A percentile compares a stretch with the other conserved stretches of the same genome.
These are phyloP conservation scores for Gymnodraco acuticeps DNA, from an alignment of 2,797 vertebrate genomes.

Conservation along the genomic window DNA sequence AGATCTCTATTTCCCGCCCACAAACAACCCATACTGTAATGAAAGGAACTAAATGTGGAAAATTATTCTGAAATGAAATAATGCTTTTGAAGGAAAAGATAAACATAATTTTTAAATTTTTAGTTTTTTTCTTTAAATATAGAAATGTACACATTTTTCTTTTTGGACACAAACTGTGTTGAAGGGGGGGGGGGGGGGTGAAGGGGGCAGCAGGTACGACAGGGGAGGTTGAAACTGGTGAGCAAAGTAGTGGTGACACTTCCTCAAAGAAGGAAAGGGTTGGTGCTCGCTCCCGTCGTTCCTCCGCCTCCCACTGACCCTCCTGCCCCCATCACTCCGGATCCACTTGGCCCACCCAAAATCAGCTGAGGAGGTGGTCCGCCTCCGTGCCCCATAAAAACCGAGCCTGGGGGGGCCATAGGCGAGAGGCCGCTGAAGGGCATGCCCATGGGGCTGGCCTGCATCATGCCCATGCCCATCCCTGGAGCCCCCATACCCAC, in stretches of 20 bases:
- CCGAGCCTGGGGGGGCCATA: conserved; percentile 80
- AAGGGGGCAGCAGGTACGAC: conserved; percentile 77
- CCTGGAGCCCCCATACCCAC: conserved; percentile 81
- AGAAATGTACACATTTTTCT: conserved; percentile 82
- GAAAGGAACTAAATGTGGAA: conserved; percentile 71
- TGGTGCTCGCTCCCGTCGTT: conserved; percentile 85
- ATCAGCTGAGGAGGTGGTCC: conserved; percentile 82
- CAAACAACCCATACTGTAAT: conserved; percentile 75
- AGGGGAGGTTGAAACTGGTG: conserved; percentile 63
- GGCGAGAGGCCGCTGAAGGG: conserved; percentile 85
- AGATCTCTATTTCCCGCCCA: conserved; percentile 73
- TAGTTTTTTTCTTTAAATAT: conserved; percentile 82
- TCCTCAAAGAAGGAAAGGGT: conserved; percentile 90
- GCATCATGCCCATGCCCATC: conserved; percentile 85
- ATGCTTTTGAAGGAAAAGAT: conserved; percentile 78
- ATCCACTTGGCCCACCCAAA: conserved; percentile 83
- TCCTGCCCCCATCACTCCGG: conserved; percentile 82
- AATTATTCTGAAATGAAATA: conserved; percentile 69
- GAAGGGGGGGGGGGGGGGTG: conserved; percentile 42
- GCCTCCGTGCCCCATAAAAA: conserved; percentile 77
- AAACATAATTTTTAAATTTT: conserved; percentile 71
- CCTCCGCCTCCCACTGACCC: conserved; percentile 82
- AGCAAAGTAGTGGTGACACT: conserved; percentile 67
- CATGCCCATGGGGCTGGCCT: conserved; percentile 85
- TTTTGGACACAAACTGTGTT: conserved; percentile 80